Evolutionary conservation across 2,113 vertebrate species (phyloP).

Genomic region (Syngnathus floridae): DNA sequence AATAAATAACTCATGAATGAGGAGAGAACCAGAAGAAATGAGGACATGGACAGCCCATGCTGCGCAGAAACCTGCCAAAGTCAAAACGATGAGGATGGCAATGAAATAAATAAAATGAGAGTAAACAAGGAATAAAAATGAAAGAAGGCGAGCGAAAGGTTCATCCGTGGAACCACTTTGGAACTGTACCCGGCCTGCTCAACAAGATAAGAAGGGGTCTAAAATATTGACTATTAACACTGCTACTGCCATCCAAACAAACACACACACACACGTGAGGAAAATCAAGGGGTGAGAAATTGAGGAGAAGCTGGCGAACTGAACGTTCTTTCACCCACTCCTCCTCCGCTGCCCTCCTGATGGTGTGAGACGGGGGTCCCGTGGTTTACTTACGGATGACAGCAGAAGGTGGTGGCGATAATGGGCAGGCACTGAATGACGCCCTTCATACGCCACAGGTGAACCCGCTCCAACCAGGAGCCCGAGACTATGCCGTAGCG

Average conservation of each 20-base stretch:
- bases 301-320: constrained; percentile 13
- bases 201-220: constrained; percentile 2
- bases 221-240: constrained; percentile 11
- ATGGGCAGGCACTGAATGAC: constrained; percentile 77
- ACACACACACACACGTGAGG: constrained; percentile 26
- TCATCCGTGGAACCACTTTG: neutral
- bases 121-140: neutral
- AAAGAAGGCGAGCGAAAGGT: neutral
- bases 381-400: constrained; percentile 78
- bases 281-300: constrained; percentile 24
- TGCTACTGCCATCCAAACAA: constrained; percentile 43
- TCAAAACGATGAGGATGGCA: constrained; percentile 7
- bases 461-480: constrained; percentile 67
- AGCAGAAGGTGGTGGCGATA: constrained; percentile 81
- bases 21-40: constrained; percentile 27
- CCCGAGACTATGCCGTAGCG: constrained; percentile 71
- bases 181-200: constrained; percentile 17
- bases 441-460: constrained; percentile 73
- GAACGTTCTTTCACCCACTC: neutral
- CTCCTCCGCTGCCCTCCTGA: constrained; percentile 23
- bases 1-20: constrained; percentile 30
- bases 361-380: constrained; percentile 27
- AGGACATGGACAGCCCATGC: constrained; percentile 24
- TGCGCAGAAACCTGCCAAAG: constrained; percentile 39
- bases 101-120: neutral